Base-by-base conservation (phyloP, 2,113 vertebrate species). In the Notothenia coriiceps region DNA sequence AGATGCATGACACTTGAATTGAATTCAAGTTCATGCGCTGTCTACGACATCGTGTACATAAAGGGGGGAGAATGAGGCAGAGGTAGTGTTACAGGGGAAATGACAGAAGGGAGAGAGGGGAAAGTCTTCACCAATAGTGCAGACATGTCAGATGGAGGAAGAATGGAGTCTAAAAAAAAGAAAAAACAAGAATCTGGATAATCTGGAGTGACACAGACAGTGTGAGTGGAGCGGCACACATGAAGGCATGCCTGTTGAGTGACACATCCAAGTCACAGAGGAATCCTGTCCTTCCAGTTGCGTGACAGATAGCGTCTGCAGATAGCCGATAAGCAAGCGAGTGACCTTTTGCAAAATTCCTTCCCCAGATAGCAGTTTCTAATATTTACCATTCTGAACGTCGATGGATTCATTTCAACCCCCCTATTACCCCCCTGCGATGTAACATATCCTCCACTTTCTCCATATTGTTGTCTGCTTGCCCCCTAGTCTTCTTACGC, bases 1-100 rank as follows among this genome's bases (percentile, higher is more conserved):
- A 91, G 77, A 77, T 84, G 93, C 90, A 86, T 94, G 86, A 90
- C 89, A 96, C 92, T 93, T 52, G 86, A 87, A 90, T 65, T 78
- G 80, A 87, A 93, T 92, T 93, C 88, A 93, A 94, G 83, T 95
- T 94, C 80, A 92, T 89, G 82, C 14, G 77, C 81, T 77, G 87
- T 86, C 87, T 81, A 64, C 87, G 71, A 81, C 79, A 57, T 90
- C 77, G 73, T 88, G 86, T 66, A 76, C 87, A 80, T 43, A 85
- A 61, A 68, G 84, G 70, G 29, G 35, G 35, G 44, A 84, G 81
- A 85, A 74, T 63, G 73, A 61, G 29, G 57, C 43, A 33, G 46
- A 87, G 89, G 79, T 91, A 66, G 75, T 56, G 79, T 91, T 90
- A 89, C 89, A 67, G 68, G 47, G 70, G 57, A 68, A 54, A 69